A percentile compares a stretch with the other conserved stretches of the same genome.
Conservation (phyloP, 2,888 invertebrate genomes). For the Sympetrum striolatum region DNA sequence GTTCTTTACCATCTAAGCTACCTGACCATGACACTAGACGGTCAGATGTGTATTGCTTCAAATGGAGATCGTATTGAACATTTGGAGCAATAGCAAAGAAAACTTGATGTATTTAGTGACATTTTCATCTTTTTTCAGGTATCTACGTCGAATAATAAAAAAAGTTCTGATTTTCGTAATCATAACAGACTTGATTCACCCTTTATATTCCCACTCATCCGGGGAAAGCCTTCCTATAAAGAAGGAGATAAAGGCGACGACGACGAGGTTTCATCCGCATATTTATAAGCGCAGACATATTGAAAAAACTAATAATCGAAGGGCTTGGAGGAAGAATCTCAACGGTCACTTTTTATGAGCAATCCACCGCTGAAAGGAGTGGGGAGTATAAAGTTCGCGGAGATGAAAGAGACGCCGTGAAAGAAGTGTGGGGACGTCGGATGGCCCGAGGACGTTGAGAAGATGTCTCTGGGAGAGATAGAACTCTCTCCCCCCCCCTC, state of each 20-base stretch:
- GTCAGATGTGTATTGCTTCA: no score
- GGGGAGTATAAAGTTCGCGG: background rate
- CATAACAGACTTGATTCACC: no score
- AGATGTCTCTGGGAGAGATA: background rate
- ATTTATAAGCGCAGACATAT: background rate
- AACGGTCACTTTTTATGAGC: background rate
- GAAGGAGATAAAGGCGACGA: background rate
- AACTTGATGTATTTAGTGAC: no score
- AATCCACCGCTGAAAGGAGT: background rate
- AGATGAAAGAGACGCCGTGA: background rate
- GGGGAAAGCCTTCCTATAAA: background rate
- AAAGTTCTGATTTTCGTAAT: no score
- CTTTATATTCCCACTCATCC: background rate
- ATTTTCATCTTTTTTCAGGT: no score
- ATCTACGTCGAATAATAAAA: no score
- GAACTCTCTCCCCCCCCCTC: no score
- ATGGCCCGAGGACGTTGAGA: background rate
- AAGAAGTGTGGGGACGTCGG: background rate
- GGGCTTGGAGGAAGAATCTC: background rate
- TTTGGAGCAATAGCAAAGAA: no score
- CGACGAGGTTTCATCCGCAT: background rate
- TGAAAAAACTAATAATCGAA: background rate
- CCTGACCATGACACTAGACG: no score
- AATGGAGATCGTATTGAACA: no score
- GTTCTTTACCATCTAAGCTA: no score